Evolutionary conservation across 1,140 invertebrate species (phyloP), one percentile per base, ranked within the genome.

Genomic region (Archivesica marissinica): DNA sequence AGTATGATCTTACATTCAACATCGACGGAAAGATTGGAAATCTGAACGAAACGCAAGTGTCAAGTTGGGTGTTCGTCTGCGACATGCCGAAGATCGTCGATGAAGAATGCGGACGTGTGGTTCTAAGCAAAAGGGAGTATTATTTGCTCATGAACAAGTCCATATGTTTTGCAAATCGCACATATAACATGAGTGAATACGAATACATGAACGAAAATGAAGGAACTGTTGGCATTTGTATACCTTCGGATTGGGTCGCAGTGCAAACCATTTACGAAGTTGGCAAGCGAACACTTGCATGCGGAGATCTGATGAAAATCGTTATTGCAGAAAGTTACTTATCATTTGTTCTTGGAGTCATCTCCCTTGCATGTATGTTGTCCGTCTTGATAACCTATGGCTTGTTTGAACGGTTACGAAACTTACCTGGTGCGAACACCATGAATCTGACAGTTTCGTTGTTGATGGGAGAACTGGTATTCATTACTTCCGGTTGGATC

Each of bases 341-440:
- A 7, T 92, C 90, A 20, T 87, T 88, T n/a, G 81, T 91, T 0
- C 80, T 92, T 13, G 92, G 92, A 0, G 87, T 92, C 0, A 56
- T 93, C 1, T 94, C 93, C 25, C 79, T 93, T 13, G 47, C 90
- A 47, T 89, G 89, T 9, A 85, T 93, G 66, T 47, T 89, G 11
- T 66, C 88, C 6, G 92, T 91, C 0, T 81, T 96, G 20, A 20
- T 94, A 0, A 93, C 95, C 0, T 95, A 95, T 79, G 54, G 87
- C 6, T 30, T 95, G 0, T 91, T 95, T n/a, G 91, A 93, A 23
- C 93, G 93, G 74, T 88, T 95, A 41, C 89, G 94, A 30, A 95
- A 95, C 86, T 87, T 95, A 15, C 95, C 95, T 0, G 95, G 95
- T 1, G 94, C 94, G 35, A 95, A 95, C 88, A 92, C 95, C 0